These are phyloP conservation scores for Drosophila picticornis DNA, from an alignment of 2,888 invertebrate genomes.

Conservation along the genomic window DNA sequence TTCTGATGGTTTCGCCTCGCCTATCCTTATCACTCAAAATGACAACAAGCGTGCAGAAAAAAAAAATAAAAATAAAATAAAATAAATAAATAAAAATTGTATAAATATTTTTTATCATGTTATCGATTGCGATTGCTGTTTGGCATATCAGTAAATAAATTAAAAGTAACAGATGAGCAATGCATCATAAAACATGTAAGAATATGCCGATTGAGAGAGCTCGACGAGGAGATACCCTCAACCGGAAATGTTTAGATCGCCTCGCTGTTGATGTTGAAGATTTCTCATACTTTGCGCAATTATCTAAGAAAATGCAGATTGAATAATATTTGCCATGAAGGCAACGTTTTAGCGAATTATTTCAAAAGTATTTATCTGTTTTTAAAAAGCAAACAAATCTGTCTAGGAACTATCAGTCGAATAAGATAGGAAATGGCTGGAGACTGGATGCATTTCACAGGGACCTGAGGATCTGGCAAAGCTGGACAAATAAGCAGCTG, in stretches of 20 bases:
- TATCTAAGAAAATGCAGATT: neutral
- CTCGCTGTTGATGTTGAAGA: too few species aligned
- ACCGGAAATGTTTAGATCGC: neutral
- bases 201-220: neutral
- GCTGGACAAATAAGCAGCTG: neutral
- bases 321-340: neutral
- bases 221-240: neutral
- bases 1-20: conserved; percentile 30
- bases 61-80: conserved; percentile 5
- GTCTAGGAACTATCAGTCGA: neutral
- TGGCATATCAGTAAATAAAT: conserved; percentile 70
- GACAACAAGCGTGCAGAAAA: conserved; percentile 4
- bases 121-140: conserved; percentile 78
- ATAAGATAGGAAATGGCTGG: neutral
- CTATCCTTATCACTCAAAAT: conserved; percentile 49
- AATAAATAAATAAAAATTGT: conserved; percentile 39
- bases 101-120: conserved; percentile 75
- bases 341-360: neutral
- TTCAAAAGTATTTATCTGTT: neutral
- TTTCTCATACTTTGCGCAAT: neutral
- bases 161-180: conserved; percentile 61
- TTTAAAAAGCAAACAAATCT: neutral
- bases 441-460: neutral
- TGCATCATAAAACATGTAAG: conserved; percentile 33
- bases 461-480: neutral